Conservation (phyloP, 1,140 invertebrate species). For the Atopsyche davidsoni region DNA sequence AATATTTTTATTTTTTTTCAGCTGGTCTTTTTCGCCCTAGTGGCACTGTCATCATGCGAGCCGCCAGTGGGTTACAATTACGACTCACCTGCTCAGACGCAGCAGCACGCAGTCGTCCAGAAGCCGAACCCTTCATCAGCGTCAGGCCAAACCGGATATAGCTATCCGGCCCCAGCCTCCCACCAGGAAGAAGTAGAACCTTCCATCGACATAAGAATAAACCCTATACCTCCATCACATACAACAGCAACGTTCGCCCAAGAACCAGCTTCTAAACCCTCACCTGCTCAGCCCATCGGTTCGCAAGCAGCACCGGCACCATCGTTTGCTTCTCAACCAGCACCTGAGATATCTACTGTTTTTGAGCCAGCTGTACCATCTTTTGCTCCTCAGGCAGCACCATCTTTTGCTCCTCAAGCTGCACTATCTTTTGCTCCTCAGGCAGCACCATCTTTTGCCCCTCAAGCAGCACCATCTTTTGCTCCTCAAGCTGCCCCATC, state of each 20-base stretch:
- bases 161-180: background rate
- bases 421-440: background rate
- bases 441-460: slow-evolving; percentile 4
- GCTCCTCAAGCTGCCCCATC: background rate
- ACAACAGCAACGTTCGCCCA: background rate
- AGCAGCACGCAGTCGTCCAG: slow-evolving; percentile 19
- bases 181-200: background rate
- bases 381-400: slow-evolving; percentile 3
- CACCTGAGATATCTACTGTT: no score
- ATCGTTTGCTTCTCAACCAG: background rate
- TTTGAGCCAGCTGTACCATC: no score
- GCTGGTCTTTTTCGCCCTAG: slow-evolving; percentile 60
- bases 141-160: background rate
- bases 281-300: background rate
- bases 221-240: background rate
- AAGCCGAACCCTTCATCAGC: background rate
- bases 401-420: background rate
- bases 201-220: background rate
- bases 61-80: slow-evolving; percentile 58
- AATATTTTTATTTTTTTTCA: slow-evolving; percentile 41
- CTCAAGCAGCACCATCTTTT: background rate
- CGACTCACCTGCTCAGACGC: slow-evolving; percentile 49
- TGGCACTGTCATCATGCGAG: slow-evolving; percentile 55
- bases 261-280: background rate
- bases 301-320: background rate